Conservation (phyloP, 2,113 vertebrate species). For the Syrrhaptes paradoxus region DNA sequence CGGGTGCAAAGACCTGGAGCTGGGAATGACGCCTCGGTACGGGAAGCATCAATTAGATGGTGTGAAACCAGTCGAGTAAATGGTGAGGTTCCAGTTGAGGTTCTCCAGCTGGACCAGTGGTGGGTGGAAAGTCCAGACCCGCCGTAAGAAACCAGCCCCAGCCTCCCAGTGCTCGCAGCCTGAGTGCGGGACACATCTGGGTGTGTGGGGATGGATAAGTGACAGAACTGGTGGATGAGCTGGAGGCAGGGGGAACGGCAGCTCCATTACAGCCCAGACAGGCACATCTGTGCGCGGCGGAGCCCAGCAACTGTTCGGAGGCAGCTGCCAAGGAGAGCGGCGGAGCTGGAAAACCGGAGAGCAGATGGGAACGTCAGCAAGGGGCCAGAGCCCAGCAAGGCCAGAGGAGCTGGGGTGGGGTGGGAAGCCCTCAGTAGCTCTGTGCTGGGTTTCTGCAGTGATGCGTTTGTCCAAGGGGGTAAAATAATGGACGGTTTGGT, state of each 20-base stretch:
- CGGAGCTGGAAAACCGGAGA: not conserved
- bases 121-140: not conserved
- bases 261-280: not conserved
- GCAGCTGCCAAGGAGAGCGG: not conserved
- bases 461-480: not conserved
- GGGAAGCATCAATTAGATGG: not conserved
- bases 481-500: not conserved
- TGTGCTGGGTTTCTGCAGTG: not conserved
- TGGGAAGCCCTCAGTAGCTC: not conserved
- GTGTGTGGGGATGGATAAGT: not conserved
- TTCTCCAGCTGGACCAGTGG: not conserved
- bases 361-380: not conserved
- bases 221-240: not conserved
- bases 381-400: not conserved
- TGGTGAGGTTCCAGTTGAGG: not conserved
- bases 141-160: not conserved
- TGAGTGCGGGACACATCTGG: not conserved
- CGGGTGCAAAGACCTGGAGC: not conserved
- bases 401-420: not conserved
- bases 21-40: fast-evolving
- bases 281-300: not conserved
- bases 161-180: not conserved
- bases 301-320: not conserved
- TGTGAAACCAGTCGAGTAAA: not conserved
- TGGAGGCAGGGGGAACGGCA: not conserved